phyloP scores from a whole-genome alignment of 2,888 invertebrate genomes.

The Eilema caniola region DNA sequence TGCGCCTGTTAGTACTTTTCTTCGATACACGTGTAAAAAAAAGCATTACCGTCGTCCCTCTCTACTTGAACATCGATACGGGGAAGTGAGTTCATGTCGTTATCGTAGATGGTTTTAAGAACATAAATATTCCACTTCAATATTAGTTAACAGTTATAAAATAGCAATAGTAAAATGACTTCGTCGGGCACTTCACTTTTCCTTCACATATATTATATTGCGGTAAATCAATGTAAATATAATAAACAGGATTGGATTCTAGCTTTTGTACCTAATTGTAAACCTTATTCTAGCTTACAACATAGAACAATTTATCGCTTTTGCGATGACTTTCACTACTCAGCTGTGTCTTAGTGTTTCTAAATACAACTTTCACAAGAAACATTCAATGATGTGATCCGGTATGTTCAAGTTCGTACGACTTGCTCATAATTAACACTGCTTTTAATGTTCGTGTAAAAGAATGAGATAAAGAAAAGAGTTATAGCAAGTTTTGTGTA shows the following conservation, averaged over 20 bases:
- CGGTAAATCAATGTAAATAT: not conserved
- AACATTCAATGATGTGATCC: slow-evolving; percentile 42
- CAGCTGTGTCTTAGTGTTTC: slow-evolving; percentile 47
- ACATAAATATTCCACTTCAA: slow-evolving; percentile 15
- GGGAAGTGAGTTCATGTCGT: slow-evolving; percentile 24
- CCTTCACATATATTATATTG: not conserved
- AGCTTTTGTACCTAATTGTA: slow-evolving; percentile 21
- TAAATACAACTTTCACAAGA: slow-evolving; percentile 53
- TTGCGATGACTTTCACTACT: slow-evolving; percentile 50
- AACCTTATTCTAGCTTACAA: slow-evolving; percentile 33
- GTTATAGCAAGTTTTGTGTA: too few relatives aligned
- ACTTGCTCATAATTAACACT: too few relatives aligned
- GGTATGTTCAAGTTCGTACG: not conserved
- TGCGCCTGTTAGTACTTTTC: slow-evolving; percentile 21
- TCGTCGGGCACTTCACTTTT: slow-evolving; percentile 1
- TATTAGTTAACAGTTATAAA: slow-evolving; percentile 12
- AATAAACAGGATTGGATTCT: slow-evolving; percentile 2
- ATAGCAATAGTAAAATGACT: not conserved
- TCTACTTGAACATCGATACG: slow-evolving; percentile 34
- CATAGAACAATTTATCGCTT: slow-evolving; percentile 48
- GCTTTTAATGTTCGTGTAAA: too few relatives aligned
- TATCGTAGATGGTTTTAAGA: slow-evolving; percentile 16
- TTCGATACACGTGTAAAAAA: slow-evolving; percentile 24
- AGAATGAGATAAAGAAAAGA: too few relatives aligned
- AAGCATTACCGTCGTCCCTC: slow-evolving; percentile 40